Conservation (phyloP, 2,113 vertebrate genomes). For the Brachyhypopomus occidentalis region DNA sequence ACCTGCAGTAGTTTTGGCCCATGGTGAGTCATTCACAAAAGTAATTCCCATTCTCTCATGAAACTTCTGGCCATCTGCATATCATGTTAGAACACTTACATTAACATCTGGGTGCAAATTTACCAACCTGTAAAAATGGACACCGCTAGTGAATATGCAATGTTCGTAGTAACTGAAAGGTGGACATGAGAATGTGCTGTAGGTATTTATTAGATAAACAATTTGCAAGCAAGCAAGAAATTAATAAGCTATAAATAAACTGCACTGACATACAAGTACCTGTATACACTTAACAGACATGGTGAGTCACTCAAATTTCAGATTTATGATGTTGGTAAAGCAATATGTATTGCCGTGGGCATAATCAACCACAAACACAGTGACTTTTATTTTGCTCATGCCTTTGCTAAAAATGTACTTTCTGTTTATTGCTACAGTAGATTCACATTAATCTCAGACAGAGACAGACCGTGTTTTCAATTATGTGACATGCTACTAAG, state of each 20-base stretch:
- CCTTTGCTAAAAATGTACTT: background rate
- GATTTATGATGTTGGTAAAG: background rate
- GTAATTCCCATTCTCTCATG: slow-evolving; percentile 1
- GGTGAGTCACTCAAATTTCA: background rate
- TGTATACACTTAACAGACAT: background rate
- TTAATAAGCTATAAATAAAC: slow-evolving; percentile 21
- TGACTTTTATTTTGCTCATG: background rate
- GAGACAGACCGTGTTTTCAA: background rate
- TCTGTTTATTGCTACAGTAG: background rate
- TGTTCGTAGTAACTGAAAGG: background rate
- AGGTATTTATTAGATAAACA: slow-evolving; percentile 16
- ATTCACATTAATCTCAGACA: background rate
- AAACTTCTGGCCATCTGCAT: background rate
- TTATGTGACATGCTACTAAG: background rate
- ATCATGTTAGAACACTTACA: background rate
- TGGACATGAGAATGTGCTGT: background rate
- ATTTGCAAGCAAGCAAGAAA: background rate
- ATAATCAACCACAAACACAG: slow-evolving; percentile 7
- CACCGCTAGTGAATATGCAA: background rate
- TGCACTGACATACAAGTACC: background rate
- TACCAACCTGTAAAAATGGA: background rate
- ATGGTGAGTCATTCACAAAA: slow-evolving; percentile 44
- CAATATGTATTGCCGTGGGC: slow-evolving; percentile 1
- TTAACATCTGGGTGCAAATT: background rate
- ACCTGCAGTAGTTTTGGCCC: slow-evolving; percentile 70